Conservation (phyloP, 1,140 invertebrate genomes). For the Andrena cerasifolii region DNA sequence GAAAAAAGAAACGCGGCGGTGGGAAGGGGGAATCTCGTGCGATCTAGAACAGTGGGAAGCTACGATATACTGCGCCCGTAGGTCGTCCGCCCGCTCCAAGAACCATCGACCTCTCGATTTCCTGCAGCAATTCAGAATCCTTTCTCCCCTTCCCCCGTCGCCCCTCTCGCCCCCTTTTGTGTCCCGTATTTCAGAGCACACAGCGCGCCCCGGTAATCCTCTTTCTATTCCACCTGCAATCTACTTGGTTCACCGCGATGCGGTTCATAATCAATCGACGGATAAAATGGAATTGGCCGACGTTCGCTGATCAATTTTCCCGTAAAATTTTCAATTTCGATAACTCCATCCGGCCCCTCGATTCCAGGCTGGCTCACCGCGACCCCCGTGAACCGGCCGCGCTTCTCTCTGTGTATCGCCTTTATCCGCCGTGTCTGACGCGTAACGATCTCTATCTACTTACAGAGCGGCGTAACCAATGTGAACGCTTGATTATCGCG, state of each 20-base stretch:
- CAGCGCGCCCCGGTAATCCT: conserved; percentile 11
- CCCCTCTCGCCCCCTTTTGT: too few relatives aligned
- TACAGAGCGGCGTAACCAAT: neutral
- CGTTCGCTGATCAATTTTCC: conserved; percentile 29
- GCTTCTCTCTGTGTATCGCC: too few relatives aligned
- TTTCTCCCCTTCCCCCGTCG: neutral
- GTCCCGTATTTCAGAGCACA: conserved; percentile 33
- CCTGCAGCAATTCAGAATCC: conserved; percentile 19
- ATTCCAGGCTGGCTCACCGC: neutral
- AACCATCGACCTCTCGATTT: conserved; percentile 50
- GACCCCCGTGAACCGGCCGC: neutral
- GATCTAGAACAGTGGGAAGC: conserved; percentile 24
- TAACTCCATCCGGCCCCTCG: neutral
- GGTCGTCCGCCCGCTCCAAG: neutral
- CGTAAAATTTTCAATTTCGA: conserved; percentile 42
- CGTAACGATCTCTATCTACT: neutral
- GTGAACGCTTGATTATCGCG: neutral
- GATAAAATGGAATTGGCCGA: conserved; percentile 23
- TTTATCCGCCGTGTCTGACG: neutral
- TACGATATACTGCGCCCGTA: neutral
- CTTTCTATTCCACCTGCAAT: conserved; percentile 35
- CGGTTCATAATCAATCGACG: conserved; percentile 37
- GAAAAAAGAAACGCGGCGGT: neutral
- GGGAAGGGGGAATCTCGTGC: neutral
- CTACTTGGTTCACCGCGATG: conserved; percentile 12